Conservation (phyloP, 1,140 invertebrate species). For the Hyles euphorbiae region DNA sequence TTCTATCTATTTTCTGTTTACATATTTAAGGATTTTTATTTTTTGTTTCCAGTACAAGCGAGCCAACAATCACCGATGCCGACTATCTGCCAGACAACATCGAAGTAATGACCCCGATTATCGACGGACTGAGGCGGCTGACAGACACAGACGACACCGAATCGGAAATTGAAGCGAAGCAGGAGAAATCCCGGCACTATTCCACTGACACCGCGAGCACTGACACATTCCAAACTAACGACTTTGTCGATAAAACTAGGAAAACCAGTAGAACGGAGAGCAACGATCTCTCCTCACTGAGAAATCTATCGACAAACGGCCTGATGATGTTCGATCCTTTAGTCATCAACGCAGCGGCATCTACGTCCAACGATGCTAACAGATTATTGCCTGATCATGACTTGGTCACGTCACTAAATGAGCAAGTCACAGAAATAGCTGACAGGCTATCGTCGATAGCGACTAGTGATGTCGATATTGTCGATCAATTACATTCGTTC, state of each 20-base stretch:
- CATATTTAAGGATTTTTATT: conserved; percentile 5
- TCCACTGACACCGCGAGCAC: conserved; percentile 33
- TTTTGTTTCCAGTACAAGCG: conserved; percentile 47
- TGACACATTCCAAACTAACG: conserved; percentile 54
- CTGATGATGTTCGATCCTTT: conserved; percentile 73
- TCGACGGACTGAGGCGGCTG: conserved; percentile 61
- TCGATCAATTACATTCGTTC: conserved; percentile 63
- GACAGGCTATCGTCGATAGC: conserved; percentile 65
- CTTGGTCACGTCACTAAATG: conserved; percentile 66
- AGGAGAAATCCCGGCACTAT: conserved; percentile 15
- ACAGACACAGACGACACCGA: conserved; percentile 33
- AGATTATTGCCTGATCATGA: conserved; percentile 62
- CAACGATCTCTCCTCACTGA: conserved; percentile 52
- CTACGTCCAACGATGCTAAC: conserved; percentile 43
- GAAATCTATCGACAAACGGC: conserved; percentile 69
- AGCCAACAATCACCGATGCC: conserved; percentile 58
- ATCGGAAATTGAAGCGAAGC: conserved; percentile 28
- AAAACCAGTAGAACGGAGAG: conserved; percentile 61
- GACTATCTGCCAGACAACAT: conserved; percentile 71
- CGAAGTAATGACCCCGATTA: conserved; percentile 67
- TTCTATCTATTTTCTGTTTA: not conserved
- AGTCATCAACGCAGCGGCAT: conserved; percentile 57
- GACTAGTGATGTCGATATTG: conserved; percentile 48
- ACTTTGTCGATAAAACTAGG: conserved; percentile 39
- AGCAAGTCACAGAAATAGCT: conserved; percentile 71